phyloP scores from a whole-genome alignment of 2,888 invertebrate species.

The Dasysyrphus albostriatus region DNA sequence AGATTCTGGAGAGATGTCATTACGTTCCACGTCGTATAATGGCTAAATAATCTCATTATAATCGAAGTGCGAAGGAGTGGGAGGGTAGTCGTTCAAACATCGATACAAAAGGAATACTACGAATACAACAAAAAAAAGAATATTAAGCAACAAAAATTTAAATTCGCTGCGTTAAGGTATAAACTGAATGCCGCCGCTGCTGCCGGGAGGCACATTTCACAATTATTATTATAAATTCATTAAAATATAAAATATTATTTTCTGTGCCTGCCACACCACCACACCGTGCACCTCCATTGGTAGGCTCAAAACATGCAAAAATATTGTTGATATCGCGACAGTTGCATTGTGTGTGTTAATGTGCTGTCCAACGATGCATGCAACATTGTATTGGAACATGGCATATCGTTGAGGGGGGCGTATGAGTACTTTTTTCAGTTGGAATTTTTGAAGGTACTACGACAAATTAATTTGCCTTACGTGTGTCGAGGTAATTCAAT shows the following conservation, averaged over 20 bases:
- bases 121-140: constrained; percentile 18
- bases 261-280: neutral
- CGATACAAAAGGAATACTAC: constrained; percentile 5
- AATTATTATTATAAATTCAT: constrained; percentile 70
- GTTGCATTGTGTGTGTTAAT: constrained; percentile 6
- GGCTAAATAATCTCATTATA: constrained; percentile 73
- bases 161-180: constrained; percentile 49
- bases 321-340: constrained; percentile 40
- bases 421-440: constrained; percentile 57
- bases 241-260: constrained; percentile 66
- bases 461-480: constrained; percentile 73
- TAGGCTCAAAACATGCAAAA: constrained; percentile 14
- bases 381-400: neutral
- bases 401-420: neutral
- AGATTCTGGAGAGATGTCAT: constrained; percentile 44
- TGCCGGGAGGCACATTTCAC: constrained; percentile 44
- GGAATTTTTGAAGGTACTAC: constrained; percentile 53
- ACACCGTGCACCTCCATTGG: neutral
- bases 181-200: constrained; percentile 5
- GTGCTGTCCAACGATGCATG: constrained; percentile 31
- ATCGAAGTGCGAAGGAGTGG: constrained; percentile 26
- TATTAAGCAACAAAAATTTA: constrained; percentile 44
- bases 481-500: constrained; percentile 73
- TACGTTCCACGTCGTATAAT: constrained; percentile 64
- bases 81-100: neutral